These are phyloP conservation scores for Saccopteryx leptura DNA, from an alignment of 2,113 vertebrate species.

Conservation along the genomic window DNA sequence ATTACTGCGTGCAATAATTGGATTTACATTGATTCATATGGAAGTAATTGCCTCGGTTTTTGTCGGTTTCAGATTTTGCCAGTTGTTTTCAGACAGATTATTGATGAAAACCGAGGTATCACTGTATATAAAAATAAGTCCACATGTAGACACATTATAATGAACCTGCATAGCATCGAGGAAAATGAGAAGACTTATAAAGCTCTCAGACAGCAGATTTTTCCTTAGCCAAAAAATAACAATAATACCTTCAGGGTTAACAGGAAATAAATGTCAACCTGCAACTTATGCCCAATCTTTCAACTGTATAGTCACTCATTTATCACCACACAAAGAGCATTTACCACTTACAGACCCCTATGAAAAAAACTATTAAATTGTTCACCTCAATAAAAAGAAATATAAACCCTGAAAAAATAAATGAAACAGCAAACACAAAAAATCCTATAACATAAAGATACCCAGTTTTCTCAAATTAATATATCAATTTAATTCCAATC, in stretches of 20 bases:
- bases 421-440: background rate
- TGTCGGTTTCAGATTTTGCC: too few relatives aligned
- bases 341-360: background rate
- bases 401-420: background rate
- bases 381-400: slow-evolving; percentile 44
- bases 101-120: too few relatives aligned
- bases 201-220: background rate
- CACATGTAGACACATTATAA: background rate
- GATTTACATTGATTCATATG: too few relatives aligned
- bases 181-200: slow-evolving; percentile 20
- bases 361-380: slow-evolving; percentile 29
- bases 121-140: slow-evolving; percentile 1
- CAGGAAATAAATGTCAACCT: slow-evolving; percentile 35
- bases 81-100: too few relatives aligned
- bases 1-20: too few relatives aligned
- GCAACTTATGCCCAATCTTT: slow-evolving; percentile 22
- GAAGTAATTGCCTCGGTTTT: too few relatives aligned
- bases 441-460: background rate
- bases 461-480: background rate
- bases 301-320: background rate
- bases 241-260: background rate
- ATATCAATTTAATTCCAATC: background rate
- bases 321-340: background rate
- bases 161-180: background rate
- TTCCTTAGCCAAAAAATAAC: background rate